Percentiles rank a stretch among this genome's conserved stretches.
Evolutionary conservation across 1,140 invertebrate genomes (phyloP).

Genomic region (Leptinotarsa lineolata): DNA sequence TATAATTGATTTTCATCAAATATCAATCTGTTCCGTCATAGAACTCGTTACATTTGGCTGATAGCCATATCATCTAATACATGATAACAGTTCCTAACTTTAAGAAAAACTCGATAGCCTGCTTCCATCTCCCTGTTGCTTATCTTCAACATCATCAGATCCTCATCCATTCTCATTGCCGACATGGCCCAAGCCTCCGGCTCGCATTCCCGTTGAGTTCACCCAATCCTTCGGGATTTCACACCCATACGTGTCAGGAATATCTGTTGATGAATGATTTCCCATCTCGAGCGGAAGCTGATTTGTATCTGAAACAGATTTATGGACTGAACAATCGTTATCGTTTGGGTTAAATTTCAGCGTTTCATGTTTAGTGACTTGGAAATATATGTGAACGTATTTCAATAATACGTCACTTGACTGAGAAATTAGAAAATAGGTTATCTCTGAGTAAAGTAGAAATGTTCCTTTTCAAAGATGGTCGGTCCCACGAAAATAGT

Average conservation of each 20-base stretch:
- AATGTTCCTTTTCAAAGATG: too few species aligned
- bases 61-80: too few species aligned
- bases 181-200: neutral
- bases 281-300: neutral
- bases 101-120: too few species aligned
- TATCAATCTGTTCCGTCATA: too few species aligned
- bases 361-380: neutral
- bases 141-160: constrained; percentile 3
- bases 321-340: neutral
- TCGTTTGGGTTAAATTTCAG: neutral
- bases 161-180: neutral
- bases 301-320: constrained; percentile 7
- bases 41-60: too few species aligned
- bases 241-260: constrained; percentile 7
- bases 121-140: neutral
- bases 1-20: too few species aligned
- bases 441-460: too few species aligned
- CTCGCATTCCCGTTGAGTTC: neutral
- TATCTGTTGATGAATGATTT: constrained; percentile 6
- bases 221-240: constrained; percentile 5
- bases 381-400: neutral
- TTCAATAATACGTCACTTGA: neutral
- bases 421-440: too few species aligned
- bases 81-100: too few species aligned
- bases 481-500: too few species aligned